phyloP scores from a whole-genome alignment of 2,888 invertebrate genomes.

The Operophtera brumata region DNA sequence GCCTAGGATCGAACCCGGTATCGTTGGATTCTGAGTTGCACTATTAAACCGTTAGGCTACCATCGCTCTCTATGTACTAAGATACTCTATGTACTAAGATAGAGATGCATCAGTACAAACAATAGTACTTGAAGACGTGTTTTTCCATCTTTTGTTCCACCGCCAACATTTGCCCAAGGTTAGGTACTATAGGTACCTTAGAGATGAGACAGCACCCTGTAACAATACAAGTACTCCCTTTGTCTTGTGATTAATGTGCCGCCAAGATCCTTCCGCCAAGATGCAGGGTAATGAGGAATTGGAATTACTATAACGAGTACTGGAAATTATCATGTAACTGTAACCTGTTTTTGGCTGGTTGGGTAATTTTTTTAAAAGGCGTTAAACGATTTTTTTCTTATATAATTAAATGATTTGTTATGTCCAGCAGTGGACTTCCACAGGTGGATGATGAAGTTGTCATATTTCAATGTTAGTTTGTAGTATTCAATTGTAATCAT shows the following conservation, averaged over 20 bases:
- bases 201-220: conserved; percentile 31
- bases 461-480: too few relatives aligned
- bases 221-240: conserved; percentile 35
- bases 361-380: too few relatives aligned
- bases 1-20: too few relatives aligned
- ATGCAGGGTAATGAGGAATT: conserved; percentile 26
- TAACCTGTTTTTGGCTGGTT: background rate
- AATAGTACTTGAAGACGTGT: conserved; percentile 20
- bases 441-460: too few relatives aligned
- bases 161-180: conserved; percentile 23
- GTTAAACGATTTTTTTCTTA: too few relatives aligned
- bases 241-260: conserved; percentile 40
- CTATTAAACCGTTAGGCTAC: too few relatives aligned
- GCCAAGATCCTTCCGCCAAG: conserved; percentile 33
- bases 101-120: conserved; percentile 11
- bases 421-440: too few relatives aligned
- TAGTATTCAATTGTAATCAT: too few relatives aligned
- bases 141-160: conserved; percentile 14
- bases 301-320: conserved; percentile 17
- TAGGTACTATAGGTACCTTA: conserved; percentile 20
- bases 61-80: too few relatives aligned
- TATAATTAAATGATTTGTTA: too few relatives aligned
- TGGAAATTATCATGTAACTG: conserved; percentile 6
- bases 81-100: background rate
- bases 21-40: too few relatives aligned